phyloP scores from a whole-genome alignment of 2,113 vertebrate genomes.

The Oenanthe oenanthe region DNA sequence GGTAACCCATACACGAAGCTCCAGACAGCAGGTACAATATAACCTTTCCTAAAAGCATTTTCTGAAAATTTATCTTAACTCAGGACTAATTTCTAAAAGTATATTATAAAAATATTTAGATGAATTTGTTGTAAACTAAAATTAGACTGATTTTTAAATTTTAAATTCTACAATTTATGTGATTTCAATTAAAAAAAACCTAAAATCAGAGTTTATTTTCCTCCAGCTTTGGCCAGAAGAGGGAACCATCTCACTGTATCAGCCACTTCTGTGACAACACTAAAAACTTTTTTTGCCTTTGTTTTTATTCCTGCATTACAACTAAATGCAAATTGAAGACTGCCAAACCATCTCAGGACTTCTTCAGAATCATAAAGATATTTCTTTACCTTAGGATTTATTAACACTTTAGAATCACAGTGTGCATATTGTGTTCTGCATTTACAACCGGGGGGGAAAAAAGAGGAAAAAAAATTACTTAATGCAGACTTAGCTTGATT shows the following conservation, averaged over 20 bases:
- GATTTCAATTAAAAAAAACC: neutral
- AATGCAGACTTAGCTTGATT: neutral
- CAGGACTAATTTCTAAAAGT: neutral
- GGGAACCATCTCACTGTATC: conserved; percentile 72
- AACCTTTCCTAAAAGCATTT: neutral
- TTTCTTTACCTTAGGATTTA: conserved; percentile 2
- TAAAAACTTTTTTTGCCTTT: conserved; percentile 4
- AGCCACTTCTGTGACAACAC: neutral
- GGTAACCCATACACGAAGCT: neutral
- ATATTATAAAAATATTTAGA: neutral
- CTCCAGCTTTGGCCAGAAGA: conserved; percentile 75
- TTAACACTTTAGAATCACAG: neutral
- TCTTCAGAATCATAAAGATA: neutral
- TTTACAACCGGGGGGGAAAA: neutral
- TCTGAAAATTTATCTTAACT: neutral
- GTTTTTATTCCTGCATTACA: neutral
- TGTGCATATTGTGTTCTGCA: neutral
- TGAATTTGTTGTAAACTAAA: neutral
- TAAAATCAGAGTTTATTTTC: neutral
- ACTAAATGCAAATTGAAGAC: neutral
- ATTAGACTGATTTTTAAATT: neutral
- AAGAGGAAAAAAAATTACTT: neutral
- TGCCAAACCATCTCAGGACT: neutral
- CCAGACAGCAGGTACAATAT: neutral
- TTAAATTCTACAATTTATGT: neutral